Evolutionary conservation across 2,888 invertebrate species (phyloP).

Genomic region (Hesperia comma): DNA sequence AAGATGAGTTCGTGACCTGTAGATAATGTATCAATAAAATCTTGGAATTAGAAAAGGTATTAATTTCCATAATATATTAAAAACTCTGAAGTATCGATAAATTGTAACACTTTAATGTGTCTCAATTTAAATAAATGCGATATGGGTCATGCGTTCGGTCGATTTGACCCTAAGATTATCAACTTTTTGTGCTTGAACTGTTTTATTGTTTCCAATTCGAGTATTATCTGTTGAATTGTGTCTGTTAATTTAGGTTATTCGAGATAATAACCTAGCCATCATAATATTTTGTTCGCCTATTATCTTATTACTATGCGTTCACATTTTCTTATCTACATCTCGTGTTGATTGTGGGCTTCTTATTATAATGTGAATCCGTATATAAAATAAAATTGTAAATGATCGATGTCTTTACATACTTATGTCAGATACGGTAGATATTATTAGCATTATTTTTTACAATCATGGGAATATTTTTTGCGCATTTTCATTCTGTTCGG

Average conservation of each 20-base stretch:
- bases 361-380: neutral
- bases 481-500: no score
- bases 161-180: slow-evolving; percentile 67
- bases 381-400: no score
- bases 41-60: no score
- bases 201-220: slow-evolving; percentile 71
- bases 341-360: slow-evolving; percentile 4
- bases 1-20: no score
- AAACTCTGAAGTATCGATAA: neutral
- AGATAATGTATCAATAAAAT: no score
- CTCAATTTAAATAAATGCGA: slow-evolving; percentile 51
- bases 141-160: slow-evolving; percentile 59
- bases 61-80: no score
- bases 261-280: slow-evolving; percentile 57
- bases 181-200: slow-evolving; percentile 61
- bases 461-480: no score
- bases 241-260: slow-evolving; percentile 66
- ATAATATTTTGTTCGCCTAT: slow-evolving; percentile 45
- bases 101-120: slow-evolving; percentile 37
- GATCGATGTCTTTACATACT: no score
- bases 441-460: no score
- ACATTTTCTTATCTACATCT: slow-evolving; percentile 27
- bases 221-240: slow-evolving; percentile 65
- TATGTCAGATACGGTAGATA: no score
- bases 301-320: slow-evolving; percentile 23